These are phyloP conservation scores for Champsocephalus gunnari DNA, from an alignment of 2,797 vertebrate genomes.

Conservation along the genomic window DNA sequence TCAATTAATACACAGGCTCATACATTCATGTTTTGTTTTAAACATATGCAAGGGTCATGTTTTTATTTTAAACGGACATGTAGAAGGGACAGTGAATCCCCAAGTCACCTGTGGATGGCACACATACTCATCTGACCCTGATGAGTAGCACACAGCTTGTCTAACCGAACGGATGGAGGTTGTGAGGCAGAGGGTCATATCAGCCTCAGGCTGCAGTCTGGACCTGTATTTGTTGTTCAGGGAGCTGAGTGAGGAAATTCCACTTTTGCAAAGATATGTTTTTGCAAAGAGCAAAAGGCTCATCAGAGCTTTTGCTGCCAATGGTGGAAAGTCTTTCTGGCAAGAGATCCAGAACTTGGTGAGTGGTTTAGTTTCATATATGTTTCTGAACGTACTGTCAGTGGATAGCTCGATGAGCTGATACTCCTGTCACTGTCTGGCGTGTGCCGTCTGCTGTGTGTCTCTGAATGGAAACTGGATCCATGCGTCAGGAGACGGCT, in stretches of 20 bases:
- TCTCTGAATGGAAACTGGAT: conserved; percentile 23
- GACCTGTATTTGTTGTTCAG: neutral
- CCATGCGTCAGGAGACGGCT: neutral
- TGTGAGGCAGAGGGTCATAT: neutral
- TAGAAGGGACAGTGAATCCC: neutral
- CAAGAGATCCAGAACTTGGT: conserved; percentile 32
- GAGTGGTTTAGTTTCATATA: conserved; percentile 23
- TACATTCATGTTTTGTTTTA: too few species aligned
- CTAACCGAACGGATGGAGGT: neutral
- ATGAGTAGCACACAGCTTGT: neutral
- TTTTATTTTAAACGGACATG: neutral
- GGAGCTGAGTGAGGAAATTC: neutral
- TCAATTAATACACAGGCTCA: too few species aligned
- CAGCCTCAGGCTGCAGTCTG: conserved; percentile 1
- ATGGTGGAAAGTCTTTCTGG: conserved; percentile 21
- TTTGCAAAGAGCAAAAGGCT: conserved; percentile 27
- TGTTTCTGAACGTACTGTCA: conserved; percentile 19
- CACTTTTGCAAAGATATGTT: neutral
- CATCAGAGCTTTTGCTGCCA: conserved; percentile 14
- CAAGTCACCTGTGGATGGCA: neutral
- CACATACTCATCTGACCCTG: too few species aligned
- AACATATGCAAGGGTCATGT: neutral
- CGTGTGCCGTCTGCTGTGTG: conserved; percentile 5
- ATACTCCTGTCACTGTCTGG: conserved; percentile 18
- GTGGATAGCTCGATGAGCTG: conserved; percentile 31